Percentiles rank a stretch among this genome's conserved stretches.
Evolutionary conservation across 2,797 vertebrate species (phyloP).

Genomic region (Crenuchus spilurus): DNA sequence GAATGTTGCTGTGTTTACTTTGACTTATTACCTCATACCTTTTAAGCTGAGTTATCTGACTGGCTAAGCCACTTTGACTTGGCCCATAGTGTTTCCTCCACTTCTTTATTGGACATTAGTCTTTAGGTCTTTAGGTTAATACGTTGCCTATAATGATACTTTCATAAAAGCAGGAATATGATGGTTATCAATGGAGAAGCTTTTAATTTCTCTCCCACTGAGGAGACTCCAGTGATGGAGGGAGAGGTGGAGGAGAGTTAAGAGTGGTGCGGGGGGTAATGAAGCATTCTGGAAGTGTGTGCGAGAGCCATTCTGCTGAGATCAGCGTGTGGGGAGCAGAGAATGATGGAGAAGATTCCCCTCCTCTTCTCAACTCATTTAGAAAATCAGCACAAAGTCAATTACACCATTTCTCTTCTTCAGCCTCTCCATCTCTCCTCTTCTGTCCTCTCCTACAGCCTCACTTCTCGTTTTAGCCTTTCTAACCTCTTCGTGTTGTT

Average conservation of each 20-base stretch:
- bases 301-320: constrained; percentile 33
- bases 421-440: neutral
- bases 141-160: neutral
- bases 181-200: constrained; percentile 3
- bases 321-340: constrained; percentile 37
- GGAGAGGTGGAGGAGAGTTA: constrained; percentile 12
- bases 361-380: constrained; percentile 13
- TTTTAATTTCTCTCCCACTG: constrained; percentile 20
- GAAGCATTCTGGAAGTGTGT: constrained; percentile 15
- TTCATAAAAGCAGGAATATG: neutral
- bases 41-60: too few species aligned
- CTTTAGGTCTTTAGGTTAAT: neutral
- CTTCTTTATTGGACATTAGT: constrained; percentile 4
- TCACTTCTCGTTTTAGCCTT: neutral
- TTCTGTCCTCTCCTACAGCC: neutral
- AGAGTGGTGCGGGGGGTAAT: constrained; percentile 9
- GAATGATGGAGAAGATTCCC: constrained; percentile 23
- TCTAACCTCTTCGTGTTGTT: neutral
- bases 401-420: constrained; percentile 29
- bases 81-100: neutral
- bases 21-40: constrained; percentile 1
- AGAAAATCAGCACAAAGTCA: constrained; percentile 25
- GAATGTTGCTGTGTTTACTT: neutral
- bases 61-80: constrained; percentile 2
- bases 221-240: neutral